These are phyloP conservation scores for Gari tellinella DNA, from an alignment of 2,888 invertebrate species.

Conservation along the genomic window DNA sequence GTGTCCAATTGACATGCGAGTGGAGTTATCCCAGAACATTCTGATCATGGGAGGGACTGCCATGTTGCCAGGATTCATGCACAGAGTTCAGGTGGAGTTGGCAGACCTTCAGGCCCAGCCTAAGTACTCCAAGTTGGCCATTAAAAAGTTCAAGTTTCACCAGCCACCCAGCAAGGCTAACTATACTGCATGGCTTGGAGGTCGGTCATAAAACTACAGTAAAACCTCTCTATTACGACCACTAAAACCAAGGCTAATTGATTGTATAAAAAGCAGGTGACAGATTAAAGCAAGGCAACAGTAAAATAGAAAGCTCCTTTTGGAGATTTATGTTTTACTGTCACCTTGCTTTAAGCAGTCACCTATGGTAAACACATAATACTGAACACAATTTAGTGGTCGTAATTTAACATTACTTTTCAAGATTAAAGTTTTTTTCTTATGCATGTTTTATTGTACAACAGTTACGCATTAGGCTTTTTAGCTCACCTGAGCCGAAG, in stretches of 20 bases:
- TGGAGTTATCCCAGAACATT: constrained; percentile 92
- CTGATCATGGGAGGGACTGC: constrained; percentile 94
- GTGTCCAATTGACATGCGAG: constrained; percentile 93
- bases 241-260: too few species aligned
- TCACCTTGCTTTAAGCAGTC: too few species aligned
- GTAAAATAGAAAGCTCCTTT: too few species aligned
- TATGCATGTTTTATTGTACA: constrained; percentile 1
- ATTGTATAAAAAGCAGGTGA: too few species aligned
- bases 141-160: constrained; percentile 92
- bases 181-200: constrained; percentile 94
- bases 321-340: too few species aligned
- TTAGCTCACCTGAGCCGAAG: too few species aligned
- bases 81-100: constrained; percentile 92
- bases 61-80: constrained; percentile 92
- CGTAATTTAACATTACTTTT: too few species aligned
- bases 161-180: constrained; percentile 91
- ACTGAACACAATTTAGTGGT: too few species aligned
- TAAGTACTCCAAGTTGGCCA: constrained; percentile 86
- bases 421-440: too few species aligned
- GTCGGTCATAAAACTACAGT: constrained; percentile 84
- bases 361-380: too few species aligned
- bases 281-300: too few species aligned
- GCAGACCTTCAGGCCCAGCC: constrained; percentile 87
- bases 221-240: too few species aligned
- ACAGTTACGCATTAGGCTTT: not conserved